A percentile compares a stretch with the other conserved stretches of the same genome.
These are phyloP conservation scores for Python bivittatus DNA, from an alignment of 2,113 vertebrate genomes.

Conservation along the genomic window DNA sequence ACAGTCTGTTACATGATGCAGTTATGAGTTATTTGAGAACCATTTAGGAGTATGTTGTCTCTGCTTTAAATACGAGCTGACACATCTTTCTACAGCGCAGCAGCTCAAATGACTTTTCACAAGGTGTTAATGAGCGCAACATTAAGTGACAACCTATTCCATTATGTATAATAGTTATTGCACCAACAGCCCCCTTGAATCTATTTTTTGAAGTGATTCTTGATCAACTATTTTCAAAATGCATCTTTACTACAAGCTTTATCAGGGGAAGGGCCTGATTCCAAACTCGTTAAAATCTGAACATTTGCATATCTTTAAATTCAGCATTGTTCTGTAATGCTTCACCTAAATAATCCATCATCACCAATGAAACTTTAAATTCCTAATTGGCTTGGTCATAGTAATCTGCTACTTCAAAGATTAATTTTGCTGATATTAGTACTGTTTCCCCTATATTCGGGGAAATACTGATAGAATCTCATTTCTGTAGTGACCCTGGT, in stretches of 20 bases:
- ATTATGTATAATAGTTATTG: constrained; percentile 9
- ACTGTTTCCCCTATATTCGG: constrained; percentile 1
- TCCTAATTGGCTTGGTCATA: constrained; percentile 1
- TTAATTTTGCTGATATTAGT: not conserved
- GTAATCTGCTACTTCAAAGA: constrained; percentile 26
- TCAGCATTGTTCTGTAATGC: not conserved
- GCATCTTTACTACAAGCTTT: constrained; percentile 20
- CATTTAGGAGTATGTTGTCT: not conserved
- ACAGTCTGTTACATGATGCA: not conserved
- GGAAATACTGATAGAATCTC: not conserved
- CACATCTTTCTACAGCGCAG: not conserved
- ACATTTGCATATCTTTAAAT: not conserved
- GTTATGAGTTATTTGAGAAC: not conserved
- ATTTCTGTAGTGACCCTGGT: not conserved
- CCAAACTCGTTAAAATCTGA: not conserved
- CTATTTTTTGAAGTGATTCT: constrained; percentile 3
- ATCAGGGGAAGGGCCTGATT: not conserved
- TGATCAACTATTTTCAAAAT: not conserved
- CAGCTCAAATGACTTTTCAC: not conserved
- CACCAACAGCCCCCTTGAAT: not conserved
- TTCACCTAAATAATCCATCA: constrained; percentile 22
- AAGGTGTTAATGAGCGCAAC: not conserved
- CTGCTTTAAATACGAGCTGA: not conserved
- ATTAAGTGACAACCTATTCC: not conserved
- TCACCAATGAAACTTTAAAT: not conserved